These are phyloP conservation scores for Drosophila lacicola DNA, from an alignment of 2,888 invertebrate genomes.

Conservation along the genomic window DNA sequence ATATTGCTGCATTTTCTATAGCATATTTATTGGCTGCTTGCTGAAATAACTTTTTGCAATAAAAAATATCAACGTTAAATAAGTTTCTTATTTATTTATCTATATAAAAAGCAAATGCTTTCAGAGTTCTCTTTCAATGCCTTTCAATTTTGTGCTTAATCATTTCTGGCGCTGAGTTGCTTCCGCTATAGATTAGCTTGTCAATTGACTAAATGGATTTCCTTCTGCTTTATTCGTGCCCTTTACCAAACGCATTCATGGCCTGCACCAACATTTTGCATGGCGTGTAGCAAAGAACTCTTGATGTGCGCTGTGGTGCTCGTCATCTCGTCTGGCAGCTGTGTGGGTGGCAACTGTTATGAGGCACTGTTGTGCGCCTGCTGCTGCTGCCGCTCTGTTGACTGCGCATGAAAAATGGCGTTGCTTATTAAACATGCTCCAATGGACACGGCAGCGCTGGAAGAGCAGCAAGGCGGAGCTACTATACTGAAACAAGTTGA, in stretches of 20 bases:
- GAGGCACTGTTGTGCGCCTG: conserved; percentile 22
- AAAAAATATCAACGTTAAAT: neutral
- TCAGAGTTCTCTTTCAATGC: neutral
- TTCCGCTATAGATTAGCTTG: conserved; percentile 13
- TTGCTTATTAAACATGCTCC: conserved; percentile 73
- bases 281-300: conserved; percentile 30
- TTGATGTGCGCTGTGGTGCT: conserved; percentile 28
- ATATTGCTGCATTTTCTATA: neutral
- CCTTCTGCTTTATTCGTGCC: neutral
- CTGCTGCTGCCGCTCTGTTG: conserved; percentile 46
- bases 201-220: conserved; percentile 17
- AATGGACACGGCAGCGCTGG: conserved; percentile 55
- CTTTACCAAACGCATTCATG: no score
- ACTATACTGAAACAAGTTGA: conserved; percentile 51
- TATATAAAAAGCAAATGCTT: neutral
- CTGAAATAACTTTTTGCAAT: neutral
- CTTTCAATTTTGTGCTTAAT: conserved; percentile 8
- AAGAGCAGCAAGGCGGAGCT: conserved; percentile 13
- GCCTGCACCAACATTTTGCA: conserved; percentile 45
- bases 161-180: neutral
- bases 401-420: conserved; percentile 71
- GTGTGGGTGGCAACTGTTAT: conserved; percentile 29
- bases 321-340: conserved; percentile 37
- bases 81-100: neutral
- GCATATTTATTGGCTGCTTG: neutral